Conservation (phyloP, 2,888 invertebrate genomes). For the Autographa gamma region DNA sequence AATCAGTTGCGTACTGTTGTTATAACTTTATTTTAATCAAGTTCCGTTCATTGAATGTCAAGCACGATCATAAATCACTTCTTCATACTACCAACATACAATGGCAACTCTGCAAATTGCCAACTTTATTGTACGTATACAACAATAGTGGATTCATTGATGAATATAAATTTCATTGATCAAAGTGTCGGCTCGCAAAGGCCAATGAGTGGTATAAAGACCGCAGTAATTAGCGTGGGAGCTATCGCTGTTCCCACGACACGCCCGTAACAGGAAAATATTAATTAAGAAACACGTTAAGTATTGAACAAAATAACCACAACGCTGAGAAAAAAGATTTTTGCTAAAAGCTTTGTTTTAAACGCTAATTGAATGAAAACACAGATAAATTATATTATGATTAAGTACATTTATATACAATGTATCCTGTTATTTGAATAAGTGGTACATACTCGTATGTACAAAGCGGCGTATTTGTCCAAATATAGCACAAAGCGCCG, state of each 20-base stretch:
- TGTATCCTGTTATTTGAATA: constrained; percentile 24
- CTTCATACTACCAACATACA: constrained; percentile 61
- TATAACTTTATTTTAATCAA: constrained; percentile 29
- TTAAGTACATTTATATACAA: neutral
- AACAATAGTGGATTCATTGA: constrained; percentile 78
- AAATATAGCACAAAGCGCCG: constrained; percentile 20
- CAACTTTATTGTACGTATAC: constrained; percentile 64
- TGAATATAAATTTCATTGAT: constrained; percentile 81
- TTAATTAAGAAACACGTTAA: constrained; percentile 72
- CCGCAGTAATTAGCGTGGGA: constrained; percentile 83
- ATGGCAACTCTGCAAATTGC: constrained; percentile 65
- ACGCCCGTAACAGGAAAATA: constrained; percentile 77
- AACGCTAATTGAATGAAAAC: constrained; percentile 18
- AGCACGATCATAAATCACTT: constrained; percentile 53
- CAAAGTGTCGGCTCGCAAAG: constrained; percentile 67
- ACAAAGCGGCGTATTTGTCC: constrained; percentile 15
- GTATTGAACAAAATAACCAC: constrained; percentile 59
- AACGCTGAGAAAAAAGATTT: constrained; percentile 49
- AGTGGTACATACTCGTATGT: neutral
- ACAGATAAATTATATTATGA: neutral
- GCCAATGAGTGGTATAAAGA: constrained; percentile 74
- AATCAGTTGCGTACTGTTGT: too few species aligned
- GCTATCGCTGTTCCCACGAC: constrained; percentile 79
- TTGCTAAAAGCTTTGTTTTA: constrained; percentile 28
- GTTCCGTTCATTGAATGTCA: constrained; percentile 43